phyloP scores from a whole-genome alignment of 2,797 vertebrate genomes.

The Heterohyrax brucei region DNA sequence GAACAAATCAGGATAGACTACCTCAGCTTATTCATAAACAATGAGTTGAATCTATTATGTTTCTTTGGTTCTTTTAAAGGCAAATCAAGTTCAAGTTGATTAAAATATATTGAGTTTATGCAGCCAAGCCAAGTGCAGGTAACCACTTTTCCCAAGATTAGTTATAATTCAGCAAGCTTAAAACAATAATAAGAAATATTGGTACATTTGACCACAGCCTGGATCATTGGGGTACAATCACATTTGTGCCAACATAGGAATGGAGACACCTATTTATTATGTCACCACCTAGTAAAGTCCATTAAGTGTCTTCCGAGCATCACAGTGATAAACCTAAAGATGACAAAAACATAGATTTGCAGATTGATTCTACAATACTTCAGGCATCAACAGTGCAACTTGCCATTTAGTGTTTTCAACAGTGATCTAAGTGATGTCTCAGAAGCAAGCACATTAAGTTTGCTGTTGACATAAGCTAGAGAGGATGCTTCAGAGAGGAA shows the following conservation, averaged over 20 bases:
- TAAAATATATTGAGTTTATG: background rate
- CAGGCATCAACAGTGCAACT: background rate
- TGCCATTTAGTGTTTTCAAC: constrained; percentile 52
- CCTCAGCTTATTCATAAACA: background rate
- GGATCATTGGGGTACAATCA: background rate
- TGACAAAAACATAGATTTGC: background rate
- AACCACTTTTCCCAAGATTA: background rate
- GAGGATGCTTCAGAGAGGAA: background rate
- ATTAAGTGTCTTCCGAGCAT: background rate
- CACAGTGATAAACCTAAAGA: background rate
- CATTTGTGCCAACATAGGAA: background rate
- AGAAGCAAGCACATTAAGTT: constrained; percentile 44
- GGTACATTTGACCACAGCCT: background rate
- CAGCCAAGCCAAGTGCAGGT: background rate
- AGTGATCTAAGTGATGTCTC: constrained; percentile 16
- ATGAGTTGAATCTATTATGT: background rate
- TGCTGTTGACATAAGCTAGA: constrained; percentile 35
- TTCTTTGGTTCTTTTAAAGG: constrained; percentile 19
- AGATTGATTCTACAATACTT: background rate
- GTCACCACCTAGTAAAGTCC: background rate
- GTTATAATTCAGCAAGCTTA: background rate
- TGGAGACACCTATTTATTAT: background rate
- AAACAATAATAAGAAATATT: background rate
- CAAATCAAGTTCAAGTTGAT: background rate
- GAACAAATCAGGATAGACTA: background rate